phyloP scores from a whole-genome alignment of 2,888 invertebrate genomes.

The Helicoverpa assulta region DNA sequence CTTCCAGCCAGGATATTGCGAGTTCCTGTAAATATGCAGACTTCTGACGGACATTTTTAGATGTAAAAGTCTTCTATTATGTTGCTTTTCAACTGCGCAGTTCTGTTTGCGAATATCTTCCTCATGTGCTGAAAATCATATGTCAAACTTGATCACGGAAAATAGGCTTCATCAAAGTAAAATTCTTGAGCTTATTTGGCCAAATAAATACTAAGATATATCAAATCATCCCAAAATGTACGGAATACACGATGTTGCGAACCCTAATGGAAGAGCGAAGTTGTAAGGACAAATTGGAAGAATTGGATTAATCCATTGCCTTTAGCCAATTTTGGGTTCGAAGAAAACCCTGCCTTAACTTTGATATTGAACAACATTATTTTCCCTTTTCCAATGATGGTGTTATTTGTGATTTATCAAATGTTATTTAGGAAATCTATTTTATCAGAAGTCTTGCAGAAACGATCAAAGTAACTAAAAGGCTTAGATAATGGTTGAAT shows the following conservation, averaged over 20 bases:
- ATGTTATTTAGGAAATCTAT: slow-evolving; percentile 15
- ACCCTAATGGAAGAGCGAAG: slow-evolving; percentile 50
- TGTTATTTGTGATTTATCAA: slow-evolving; percentile 11
- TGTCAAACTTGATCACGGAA: background rate
- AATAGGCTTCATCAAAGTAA: background rate
- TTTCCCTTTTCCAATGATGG: slow-evolving; percentile 22
- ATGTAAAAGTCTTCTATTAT: background rate
- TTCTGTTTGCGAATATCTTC: background rate
- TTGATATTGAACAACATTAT: slow-evolving; percentile 32
- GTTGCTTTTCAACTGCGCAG: slow-evolving; percentile 3
- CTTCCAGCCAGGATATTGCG: slow-evolving; percentile 30
- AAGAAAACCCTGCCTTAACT: slow-evolving; percentile 34
- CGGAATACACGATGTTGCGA: slow-evolving; percentile 18
- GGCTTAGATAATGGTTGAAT: background rate
- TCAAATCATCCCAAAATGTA: slow-evolving; percentile 30
- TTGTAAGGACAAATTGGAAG: slow-evolving; percentile 51
- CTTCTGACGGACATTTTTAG: slow-evolving; percentile 4
- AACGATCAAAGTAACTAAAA: background rate
- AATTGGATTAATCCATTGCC: slow-evolving; percentile 55
- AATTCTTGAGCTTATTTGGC: background rate
- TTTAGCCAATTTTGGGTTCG: slow-evolving; percentile 38
- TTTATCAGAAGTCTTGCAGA: background rate
- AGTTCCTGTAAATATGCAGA: slow-evolving; percentile 23
- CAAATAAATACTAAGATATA: slow-evolving; percentile 13
- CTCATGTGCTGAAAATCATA: background rate